Conservation (phyloP, 1,140 invertebrate genomes). For the Sinonovacula constricta region DNA sequence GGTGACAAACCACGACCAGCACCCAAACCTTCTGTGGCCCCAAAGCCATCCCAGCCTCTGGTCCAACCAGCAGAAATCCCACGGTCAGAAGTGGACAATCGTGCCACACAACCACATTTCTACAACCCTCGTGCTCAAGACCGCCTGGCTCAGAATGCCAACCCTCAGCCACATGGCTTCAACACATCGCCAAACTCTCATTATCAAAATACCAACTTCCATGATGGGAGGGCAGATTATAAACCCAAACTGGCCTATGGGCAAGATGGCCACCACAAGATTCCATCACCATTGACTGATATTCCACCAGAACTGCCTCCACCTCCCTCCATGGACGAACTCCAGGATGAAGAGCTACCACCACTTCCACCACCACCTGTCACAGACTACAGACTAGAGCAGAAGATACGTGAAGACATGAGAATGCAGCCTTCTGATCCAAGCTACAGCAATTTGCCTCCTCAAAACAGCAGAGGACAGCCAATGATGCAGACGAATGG, state of each 20-base stretch:
- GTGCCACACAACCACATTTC: conserved; percentile 69
- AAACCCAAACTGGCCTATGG: conserved; percentile 31
- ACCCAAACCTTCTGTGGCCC: conserved; percentile 66
- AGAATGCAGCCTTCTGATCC: conserved; percentile 52
- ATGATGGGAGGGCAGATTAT: conserved; percentile 32
- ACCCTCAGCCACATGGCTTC: conserved; percentile 24
- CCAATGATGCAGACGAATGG: conserved; percentile 8
- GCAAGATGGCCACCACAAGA: conserved; percentile 28
- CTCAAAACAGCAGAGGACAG: conserved; percentile 35
- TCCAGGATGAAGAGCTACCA: conserved; percentile 68
- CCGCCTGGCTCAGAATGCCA: conserved; percentile 15
- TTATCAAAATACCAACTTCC: conserved; percentile 44
- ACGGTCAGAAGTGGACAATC: conserved; percentile 64
- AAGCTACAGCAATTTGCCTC: conserved; percentile 43
- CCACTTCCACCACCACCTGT: conserved; percentile 70
- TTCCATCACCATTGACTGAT: conserved; percentile 61
- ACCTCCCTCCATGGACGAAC: conserved; percentile 60
- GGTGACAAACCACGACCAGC: conserved; percentile 56
- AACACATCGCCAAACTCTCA: conserved; percentile 26
- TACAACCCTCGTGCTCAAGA: conserved; percentile 58
- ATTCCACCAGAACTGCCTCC: conserved; percentile 68
- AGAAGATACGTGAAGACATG: conserved; percentile 60
- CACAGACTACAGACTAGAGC: conserved; percentile 61
- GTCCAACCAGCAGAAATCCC: conserved; percentile 67
- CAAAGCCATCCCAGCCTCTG: conserved; percentile 62